Conservation (phyloP, 2,113 vertebrate species). For the Dissostichus mawsoni region DNA sequence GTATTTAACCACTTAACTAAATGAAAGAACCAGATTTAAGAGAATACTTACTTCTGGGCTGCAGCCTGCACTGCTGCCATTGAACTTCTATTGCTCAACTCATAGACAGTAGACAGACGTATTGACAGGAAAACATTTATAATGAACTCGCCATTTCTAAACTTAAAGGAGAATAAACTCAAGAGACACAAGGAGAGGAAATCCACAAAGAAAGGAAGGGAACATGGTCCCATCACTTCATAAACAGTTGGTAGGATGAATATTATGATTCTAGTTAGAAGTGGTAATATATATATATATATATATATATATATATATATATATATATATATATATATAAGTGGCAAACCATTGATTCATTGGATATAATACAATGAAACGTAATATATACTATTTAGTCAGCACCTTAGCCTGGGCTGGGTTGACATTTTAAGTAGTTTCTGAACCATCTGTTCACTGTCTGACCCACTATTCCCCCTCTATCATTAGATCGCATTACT, state of each 20-base stretch:
- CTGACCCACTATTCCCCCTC: neutral
- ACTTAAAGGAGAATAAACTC: neutral
- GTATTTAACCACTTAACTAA: neutral
- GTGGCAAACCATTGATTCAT: no score
- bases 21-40: slow-evolving; percentile 7
- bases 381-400: neutral
- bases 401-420: rapidly evolving
- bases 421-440: neutral
- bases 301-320: no score
- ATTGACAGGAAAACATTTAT: neutral
- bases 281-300: no score
- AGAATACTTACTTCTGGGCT: neutral
- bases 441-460: neutral
- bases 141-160: neutral
- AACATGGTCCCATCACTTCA: neutral
- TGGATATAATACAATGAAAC: neutral
- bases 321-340: no score
- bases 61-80: slow-evolving; percentile 1
- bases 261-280: neutral
- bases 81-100: neutral
- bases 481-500: no score
- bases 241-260: neutral
- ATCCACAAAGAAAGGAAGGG: slow-evolving; percentile 11
- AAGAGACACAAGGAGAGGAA: neutral
- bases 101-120: neutral